Base-by-base conservation (phyloP, 2,113 vertebrate genomes). In the Heterochromis multidens region DNA sequence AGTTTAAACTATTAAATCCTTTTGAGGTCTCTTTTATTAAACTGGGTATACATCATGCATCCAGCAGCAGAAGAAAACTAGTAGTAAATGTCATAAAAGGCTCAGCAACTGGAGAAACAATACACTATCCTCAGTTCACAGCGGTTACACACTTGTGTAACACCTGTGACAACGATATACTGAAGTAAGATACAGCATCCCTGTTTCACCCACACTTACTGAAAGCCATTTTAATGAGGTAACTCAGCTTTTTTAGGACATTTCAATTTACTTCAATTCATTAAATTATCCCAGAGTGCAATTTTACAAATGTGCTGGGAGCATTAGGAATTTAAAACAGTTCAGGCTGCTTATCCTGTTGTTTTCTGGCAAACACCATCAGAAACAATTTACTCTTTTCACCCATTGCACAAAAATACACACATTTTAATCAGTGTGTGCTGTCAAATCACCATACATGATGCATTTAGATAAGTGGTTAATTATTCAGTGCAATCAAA, bases 321-420 rank as follows among this genome's bases (percentile, higher is more conserved):
- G 70, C 17, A 74, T 54, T 1, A 74, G 46, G 19, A 54, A 5
- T 52, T 72, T 1, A 70, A 70, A 72, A 72, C 67, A 29, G 25
- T 35, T 74, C 21, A 23, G 13, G 6, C 33, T 49, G 31, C 17
- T 33, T 29, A 12, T 70, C 17, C 29, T 19, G 7, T 23, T 31
- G 0, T n/a, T 57, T 31, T 33, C 21, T n/a, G 2, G 0, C 6
- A 3, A 54, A 40, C 0, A 33, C 0, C 25, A 54, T 54, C 46
- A 74, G n/a, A 52, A 72, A 19, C 56, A 35, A 62, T 58, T 17
- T 14, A 14, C 3, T 5, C 7, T 54, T 23, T 17, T 29, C 46
- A 72, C 19, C 23, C 3, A 4, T 3, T 5, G 1, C 16, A 72
- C 43, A 40, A 56, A 35, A 77, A 19, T 6, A 21, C 33, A 58